phyloP scores from a whole-genome alignment of 1,140 invertebrate species.

The Papilio helenus region DNA sequence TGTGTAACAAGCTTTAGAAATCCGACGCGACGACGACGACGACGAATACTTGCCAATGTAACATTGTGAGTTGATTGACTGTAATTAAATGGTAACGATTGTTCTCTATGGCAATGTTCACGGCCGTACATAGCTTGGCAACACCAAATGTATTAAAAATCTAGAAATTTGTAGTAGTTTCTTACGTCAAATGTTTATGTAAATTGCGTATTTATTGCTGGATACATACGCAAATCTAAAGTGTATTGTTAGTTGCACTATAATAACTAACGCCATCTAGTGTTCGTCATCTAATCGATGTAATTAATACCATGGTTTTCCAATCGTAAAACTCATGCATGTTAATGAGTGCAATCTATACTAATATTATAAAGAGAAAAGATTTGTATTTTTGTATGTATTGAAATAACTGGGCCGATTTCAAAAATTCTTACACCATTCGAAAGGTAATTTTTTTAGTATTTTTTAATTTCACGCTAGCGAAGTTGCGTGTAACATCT shows the following conservation, averaged over 20 bases:
- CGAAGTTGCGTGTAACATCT: no score
- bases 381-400: no score
- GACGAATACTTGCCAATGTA: not conserved
- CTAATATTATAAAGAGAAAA: no score
- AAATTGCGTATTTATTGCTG: no score
- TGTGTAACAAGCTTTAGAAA: not conserved
- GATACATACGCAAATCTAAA: not conserved
- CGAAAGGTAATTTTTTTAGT: no score
- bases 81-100: constrained; percentile 14
- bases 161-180: not conserved
- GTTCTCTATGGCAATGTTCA: not conserved
- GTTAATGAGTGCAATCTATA: not conserved
- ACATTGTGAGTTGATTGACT: not conserved
- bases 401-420: no score
- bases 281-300: not conserved
- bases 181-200: no score
- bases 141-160: not conserved
- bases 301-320: not conserved
- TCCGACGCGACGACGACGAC: not conserved
- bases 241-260: not conserved
- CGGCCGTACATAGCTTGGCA: constrained; percentile 3
- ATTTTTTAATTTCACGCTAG: no score
- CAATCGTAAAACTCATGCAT: not conserved
- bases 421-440: no score
- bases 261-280: not conserved